Conservation (phyloP, 2,888 invertebrate genomes). For the Stenchaetothrips biformis region DNA sequence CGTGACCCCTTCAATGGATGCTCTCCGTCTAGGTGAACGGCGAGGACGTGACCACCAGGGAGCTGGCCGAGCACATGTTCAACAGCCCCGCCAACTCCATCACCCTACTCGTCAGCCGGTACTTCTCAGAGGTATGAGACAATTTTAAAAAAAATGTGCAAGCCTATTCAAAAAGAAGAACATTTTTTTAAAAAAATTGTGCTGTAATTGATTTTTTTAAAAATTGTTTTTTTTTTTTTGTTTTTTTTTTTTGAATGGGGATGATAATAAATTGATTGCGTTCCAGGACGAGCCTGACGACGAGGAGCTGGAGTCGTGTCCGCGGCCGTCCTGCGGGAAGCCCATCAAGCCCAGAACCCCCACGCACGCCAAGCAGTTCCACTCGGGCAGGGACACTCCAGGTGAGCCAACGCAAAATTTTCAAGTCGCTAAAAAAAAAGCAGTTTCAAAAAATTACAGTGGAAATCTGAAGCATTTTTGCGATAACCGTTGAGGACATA, state of each 20-base stretch:
- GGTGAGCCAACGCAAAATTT: neutral
- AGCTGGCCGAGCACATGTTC: slow-evolving; percentile 58
- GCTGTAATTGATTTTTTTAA: no score
- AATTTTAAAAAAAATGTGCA: no score
- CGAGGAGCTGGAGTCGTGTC: neutral
- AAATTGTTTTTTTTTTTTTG: no score
- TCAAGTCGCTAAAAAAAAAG: no score
- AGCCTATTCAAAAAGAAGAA: no score
- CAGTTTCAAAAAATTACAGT: no score
- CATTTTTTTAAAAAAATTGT: no score
- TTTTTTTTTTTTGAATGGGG: no score
- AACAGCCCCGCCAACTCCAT: slow-evolving; percentile 55
- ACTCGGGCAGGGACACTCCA: neutral
- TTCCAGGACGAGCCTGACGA: neutral
- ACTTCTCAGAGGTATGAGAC: slow-evolving; percentile 51
- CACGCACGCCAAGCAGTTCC: neutral
- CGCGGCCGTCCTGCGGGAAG: neutral
- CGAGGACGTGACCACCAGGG: slow-evolving; percentile 55
- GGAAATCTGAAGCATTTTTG: no score
- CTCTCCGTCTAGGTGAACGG: slow-evolving; percentile 51
- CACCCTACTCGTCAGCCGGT: slow-evolving; percentile 57
- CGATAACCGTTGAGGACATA: no score
- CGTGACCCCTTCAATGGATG: no score
- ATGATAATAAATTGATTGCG: neutral
- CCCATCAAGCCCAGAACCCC: slow-evolving; percentile 6